phyloP scores from a whole-genome alignment of 2,113 vertebrate genomes.

The Clarias magur region DNA sequence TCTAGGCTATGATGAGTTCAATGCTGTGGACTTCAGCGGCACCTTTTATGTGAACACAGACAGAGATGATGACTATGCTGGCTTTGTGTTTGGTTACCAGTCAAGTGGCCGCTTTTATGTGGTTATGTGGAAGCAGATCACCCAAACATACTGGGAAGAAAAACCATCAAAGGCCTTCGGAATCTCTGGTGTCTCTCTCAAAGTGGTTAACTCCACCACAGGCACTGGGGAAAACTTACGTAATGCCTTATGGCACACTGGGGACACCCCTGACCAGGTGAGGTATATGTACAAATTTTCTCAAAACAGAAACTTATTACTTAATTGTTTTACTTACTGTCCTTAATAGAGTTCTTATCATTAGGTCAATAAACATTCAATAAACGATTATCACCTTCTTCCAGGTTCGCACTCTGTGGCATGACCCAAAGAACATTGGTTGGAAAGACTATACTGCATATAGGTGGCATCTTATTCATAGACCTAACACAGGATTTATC shows the following conservation, averaged over 20 bases:
- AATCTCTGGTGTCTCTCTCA: constrained; percentile 94
- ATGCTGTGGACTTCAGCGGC: constrained; percentile 94
- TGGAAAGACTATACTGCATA: constrained; percentile 99
- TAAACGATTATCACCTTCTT: neutral
- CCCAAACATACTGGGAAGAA: constrained; percentile 98
- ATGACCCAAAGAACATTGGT: constrained; percentile 92
- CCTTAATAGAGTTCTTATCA: neutral
- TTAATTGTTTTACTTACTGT: neutral
- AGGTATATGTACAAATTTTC: constrained; percentile 42
- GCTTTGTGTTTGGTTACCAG: constrained; percentile 71
- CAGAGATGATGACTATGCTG: constrained; percentile 95
- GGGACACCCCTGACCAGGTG: constrained; percentile 93
- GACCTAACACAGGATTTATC: constrained; percentile 95
- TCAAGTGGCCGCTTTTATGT: constrained; percentile 96
- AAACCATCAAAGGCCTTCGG: constrained; percentile 94
- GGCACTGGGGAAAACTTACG: constrained; percentile 90
- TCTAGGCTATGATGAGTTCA: constrained; percentile 93
- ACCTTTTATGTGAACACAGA: constrained; percentile 98
- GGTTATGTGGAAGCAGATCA: constrained; percentile 99
- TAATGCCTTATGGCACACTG: constrained; percentile 98
- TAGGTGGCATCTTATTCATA: constrained; percentile 96
- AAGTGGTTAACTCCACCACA: constrained; percentile 96
- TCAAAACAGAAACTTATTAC: neutral
- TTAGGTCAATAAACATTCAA: neutral
- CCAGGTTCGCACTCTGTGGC: constrained; percentile 94